Evolutionary conservation across 2,797 vertebrate species (phyloP).

Genomic region (Coluber constrictor): DNA sequence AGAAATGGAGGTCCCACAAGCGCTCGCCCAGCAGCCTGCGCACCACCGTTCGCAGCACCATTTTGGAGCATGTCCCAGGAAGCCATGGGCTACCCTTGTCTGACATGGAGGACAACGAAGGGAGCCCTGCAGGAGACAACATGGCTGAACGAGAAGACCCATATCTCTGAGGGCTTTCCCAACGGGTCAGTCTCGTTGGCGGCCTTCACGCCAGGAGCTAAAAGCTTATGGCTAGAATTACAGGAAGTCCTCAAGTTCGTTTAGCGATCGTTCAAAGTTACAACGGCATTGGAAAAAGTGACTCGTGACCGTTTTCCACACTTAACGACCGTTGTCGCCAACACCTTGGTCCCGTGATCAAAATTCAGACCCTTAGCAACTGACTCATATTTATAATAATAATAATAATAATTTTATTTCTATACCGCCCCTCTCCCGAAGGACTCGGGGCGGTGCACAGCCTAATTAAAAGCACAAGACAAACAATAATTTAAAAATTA

Average conservation of each 20-base stretch:
- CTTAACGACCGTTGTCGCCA: not conserved
- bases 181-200: fast-evolving
- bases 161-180: slow-evolving; percentile 40
- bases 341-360: too few species aligned
- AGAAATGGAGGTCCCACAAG: slow-evolving; percentile 43
- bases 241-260: not conserved
- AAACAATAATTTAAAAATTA: too few species aligned
- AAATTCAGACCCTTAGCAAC: not conserved
- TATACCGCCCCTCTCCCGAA: too few species aligned
- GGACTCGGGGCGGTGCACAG: too few species aligned
- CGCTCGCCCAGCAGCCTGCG: slow-evolving; percentile 79
- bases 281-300: not conserved
- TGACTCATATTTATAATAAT: not conserved
- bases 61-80: slow-evolving; percentile 72
- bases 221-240: fast-evolving
- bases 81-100: slow-evolving; percentile 57
- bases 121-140: slow-evolving; percentile 51
- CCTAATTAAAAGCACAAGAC: too few species aligned
- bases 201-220: not conserved
- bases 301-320: not conserved
- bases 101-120: slow-evolving; percentile 54
- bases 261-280: too few species aligned
- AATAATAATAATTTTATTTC: too few species aligned
- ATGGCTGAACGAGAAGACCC: not conserved
- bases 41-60: slow-evolving; percentile 78